phyloP scores from a whole-genome alignment of 2,888 invertebrate genomes.

The Caenorhabditis afra region DNA sequence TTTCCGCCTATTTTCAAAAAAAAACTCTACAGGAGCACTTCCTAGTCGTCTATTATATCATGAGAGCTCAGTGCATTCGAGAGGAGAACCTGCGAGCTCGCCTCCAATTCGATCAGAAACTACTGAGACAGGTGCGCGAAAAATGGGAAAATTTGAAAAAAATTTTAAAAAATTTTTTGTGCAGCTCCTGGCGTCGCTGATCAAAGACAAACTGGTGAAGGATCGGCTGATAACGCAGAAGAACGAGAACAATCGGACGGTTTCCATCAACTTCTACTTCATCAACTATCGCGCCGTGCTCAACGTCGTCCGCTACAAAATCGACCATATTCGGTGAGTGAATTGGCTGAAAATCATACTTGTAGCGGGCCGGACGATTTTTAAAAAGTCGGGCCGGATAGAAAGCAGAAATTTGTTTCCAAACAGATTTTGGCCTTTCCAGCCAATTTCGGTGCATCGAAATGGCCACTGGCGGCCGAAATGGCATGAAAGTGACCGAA shows the following conservation, averaged over 20 bases:
- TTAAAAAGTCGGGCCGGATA: too few relatives aligned
- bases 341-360: too few relatives aligned
- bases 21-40: conserved; percentile 63
- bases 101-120: conserved; percentile 75
- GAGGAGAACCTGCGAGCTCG: conserved; percentile 77
- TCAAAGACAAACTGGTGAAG: conserved; percentile 79
- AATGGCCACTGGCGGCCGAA: too few relatives aligned
- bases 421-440: too few relatives aligned
- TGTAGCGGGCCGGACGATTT: too few relatives aligned
- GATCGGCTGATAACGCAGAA: conserved; percentile 75
- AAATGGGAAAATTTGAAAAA: neutral
- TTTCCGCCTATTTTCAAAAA: neutral
- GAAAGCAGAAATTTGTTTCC: too few relatives aligned
- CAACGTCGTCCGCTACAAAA: conserved; percentile 80
- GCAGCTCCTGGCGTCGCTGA: conserved; percentile 65
- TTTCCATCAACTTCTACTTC: conserved; percentile 77
- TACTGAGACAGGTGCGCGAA: conserved; percentile 67
- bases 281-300: conserved; percentile 79
- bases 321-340: conserved; percentile 80
- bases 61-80: conserved; percentile 75
- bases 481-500: too few relatives aligned
- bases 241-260: conserved; percentile 61
- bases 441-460: too few relatives aligned
- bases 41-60: conserved; percentile 78
- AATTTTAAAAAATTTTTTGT: conserved; percentile 14